Evolutionary conservation across 2,888 invertebrate genomes (phyloP).

Genomic region (Oxyscelio sp.): DNA sequence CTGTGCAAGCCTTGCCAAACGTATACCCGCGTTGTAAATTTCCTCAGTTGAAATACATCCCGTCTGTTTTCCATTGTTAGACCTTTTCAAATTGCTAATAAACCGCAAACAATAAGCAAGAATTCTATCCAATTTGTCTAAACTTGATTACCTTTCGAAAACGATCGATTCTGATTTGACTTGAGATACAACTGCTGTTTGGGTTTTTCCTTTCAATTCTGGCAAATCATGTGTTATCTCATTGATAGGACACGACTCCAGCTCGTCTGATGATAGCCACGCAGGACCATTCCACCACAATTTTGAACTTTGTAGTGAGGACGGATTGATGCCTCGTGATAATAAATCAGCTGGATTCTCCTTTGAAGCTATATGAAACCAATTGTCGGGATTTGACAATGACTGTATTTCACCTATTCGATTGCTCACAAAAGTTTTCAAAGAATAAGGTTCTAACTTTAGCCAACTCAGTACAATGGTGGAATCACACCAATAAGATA

Average conservation of each 20-base stretch:
- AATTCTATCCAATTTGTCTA: slow-evolving; percentile 14
- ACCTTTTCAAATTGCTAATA: not conserved
- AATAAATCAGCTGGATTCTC: slow-evolving; percentile 55
- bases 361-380: not conserved
- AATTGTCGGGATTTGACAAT: slow-evolving; percentile 16
- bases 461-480: slow-evolving; percentile 58
- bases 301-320: not conserved
- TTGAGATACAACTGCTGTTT: not conserved
- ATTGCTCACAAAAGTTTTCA: slow-evolving; percentile 49
- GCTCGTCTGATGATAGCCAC: slow-evolving; percentile 49
- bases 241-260: not conserved
- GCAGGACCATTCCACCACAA: slow-evolving; percentile 76
- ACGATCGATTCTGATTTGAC: not conserved
- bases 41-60: not conserved
- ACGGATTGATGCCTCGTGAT: slow-evolving; percentile 34
- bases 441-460: slow-evolving; percentile 13
- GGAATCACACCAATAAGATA: slow-evolving; percentile 50
- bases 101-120: slow-evolving; percentile 3
- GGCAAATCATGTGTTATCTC: not conserved
- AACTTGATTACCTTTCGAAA: slow-evolving; percentile 6
- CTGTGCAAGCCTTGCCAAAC: not conserved
- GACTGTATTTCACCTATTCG: slow-evolving; percentile 60
- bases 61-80: not conserved
- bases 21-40: not conserved
- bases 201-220: not conserved